Base-by-base conservation (phyloP, 2,113 vertebrate genomes). In the Dipodomys merriami region DNA sequence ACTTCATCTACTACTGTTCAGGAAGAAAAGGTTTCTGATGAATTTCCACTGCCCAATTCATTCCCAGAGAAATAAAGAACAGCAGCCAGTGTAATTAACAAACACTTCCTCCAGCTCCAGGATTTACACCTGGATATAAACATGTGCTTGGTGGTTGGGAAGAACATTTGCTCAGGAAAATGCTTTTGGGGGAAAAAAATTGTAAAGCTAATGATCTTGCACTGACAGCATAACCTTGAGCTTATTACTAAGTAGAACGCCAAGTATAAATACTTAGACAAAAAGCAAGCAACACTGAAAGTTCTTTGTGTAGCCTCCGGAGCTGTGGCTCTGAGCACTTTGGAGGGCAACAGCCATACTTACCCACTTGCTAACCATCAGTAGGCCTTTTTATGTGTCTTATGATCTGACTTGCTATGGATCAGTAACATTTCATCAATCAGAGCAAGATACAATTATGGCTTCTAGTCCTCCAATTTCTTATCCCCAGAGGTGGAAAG, bases 111-210 rank as follows among this genome's bases (percentile, higher is more conserved):
- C 62, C 76, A 86, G 88, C 82, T 68, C 69, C 44, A 88, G 90
- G 69, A 96, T 96, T 97, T 97, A 96, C 93, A 95, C 94, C 90
- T 95, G 96, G 88, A 90, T 83, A 93, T 94, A 94, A 96, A 95
- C 83, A 83, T 22, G 79, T 77, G 94, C 83, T 27, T 49, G 79
- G 68, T 87, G 62, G 89, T 72, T 83, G 77, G 27, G 60, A 93
- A 33, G 90, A 90, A 68, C 67, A 80, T 95, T 95, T 95, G 94
- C 94, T 95, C 95, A 95, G 90, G 94, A 92, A 95, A 94, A 95
- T 0, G 6, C 88, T 93, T 95, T 95, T 72, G 88, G 6, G 92
- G 88, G 15, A 57, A 95, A 90, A 95, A 96, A 97, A 95, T 44
- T 94, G 92, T 90, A 92, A 96, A 96, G 79, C 92, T 96, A 96